Evolutionary conservation across 2,888 invertebrate genomes (phyloP).

Genomic region (Heliconius hortense): DNA sequence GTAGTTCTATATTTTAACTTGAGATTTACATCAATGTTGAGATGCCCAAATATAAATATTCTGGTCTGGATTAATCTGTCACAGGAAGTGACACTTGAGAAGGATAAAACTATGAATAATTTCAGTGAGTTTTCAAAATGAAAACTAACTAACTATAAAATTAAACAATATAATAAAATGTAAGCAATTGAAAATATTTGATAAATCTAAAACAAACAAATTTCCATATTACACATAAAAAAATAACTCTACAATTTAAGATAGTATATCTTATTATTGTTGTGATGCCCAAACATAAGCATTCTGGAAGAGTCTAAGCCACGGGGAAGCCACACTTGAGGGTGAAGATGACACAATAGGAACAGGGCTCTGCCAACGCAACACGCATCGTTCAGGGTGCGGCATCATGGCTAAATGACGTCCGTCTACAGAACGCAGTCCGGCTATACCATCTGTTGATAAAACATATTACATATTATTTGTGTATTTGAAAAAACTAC

Average conservation of each 20-base stretch:
- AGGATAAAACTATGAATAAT: no score
- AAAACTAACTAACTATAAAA: no score
- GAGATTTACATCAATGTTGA: slow-evolving; percentile 3
- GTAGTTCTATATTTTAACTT: background rate
- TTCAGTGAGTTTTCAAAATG: no score
- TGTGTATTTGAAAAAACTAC: background rate
- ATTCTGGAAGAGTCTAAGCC: slow-evolving; percentile 95
- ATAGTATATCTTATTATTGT: slow-evolving; percentile 44
- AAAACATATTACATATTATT: slow-evolving; percentile 12
- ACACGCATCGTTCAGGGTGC: slow-evolving; percentile 96
- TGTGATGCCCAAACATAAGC: slow-evolving; percentile 87
- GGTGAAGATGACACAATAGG: slow-evolving; percentile 56
- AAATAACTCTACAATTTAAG: no score
- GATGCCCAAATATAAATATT: slow-evolving; percentile 91
- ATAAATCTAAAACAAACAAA: no score
- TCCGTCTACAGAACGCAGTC: slow-evolving; percentile 93
- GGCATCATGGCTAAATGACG: slow-evolving; percentile 99
- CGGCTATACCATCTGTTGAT: slow-evolving; percentile 89
- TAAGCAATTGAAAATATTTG: no score
- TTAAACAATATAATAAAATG: no score
- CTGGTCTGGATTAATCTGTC: slow-evolving; percentile 55
- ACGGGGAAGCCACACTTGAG: slow-evolving; percentile 87
- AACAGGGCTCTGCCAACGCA: slow-evolving; percentile 95
- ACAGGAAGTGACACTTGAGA: no score
- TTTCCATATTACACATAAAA: no score